These are phyloP conservation scores for Mamestra configurata DNA, from an alignment of 1,140 invertebrate species.

Conservation along the genomic window DNA sequence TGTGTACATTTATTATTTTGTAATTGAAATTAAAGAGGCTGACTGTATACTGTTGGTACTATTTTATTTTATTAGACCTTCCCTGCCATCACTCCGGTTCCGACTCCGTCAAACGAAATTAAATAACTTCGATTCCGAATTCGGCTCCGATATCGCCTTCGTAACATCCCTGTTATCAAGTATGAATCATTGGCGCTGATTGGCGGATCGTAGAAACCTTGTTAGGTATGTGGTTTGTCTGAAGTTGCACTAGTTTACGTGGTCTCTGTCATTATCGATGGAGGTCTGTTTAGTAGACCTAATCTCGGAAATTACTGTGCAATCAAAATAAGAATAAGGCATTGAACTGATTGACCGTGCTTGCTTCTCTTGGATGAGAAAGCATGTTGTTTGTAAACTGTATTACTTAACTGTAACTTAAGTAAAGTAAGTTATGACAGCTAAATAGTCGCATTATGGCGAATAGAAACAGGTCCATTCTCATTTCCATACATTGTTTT, in stretches of 20 bases:
- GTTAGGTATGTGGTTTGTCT: slow-evolving; percentile 21
- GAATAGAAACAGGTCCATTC: no score
- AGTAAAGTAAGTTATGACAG: no score
- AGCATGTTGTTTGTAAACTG: neutral
- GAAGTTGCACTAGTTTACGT: slow-evolving; percentile 1
- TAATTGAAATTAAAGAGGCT: no score
- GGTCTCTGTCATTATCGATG: slow-evolving; percentile 25
- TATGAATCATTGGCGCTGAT: slow-evolving; percentile 28
- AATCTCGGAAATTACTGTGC: slow-evolving; percentile 35
- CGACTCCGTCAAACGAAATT: no score
- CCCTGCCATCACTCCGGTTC: no score
- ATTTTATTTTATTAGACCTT: no score
- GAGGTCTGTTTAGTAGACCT: slow-evolving; percentile 21
- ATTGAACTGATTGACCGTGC: slow-evolving; percentile 4
- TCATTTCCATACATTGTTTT: no score
- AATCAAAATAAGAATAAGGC: slow-evolving; percentile 2
- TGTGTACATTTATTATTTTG: no score
- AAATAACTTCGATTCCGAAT: no score
- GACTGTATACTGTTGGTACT: no score
- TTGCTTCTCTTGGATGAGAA: neutral
- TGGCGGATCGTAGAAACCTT: slow-evolving; percentile 20
- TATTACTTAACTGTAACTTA: neutral
- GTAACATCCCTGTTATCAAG: neutral
- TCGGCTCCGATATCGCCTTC: no score
- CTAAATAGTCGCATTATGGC: no score